phyloP scores from a whole-genome alignment of 2,797 vertebrate species.

The Hapalemur alaotrensis region DNA sequence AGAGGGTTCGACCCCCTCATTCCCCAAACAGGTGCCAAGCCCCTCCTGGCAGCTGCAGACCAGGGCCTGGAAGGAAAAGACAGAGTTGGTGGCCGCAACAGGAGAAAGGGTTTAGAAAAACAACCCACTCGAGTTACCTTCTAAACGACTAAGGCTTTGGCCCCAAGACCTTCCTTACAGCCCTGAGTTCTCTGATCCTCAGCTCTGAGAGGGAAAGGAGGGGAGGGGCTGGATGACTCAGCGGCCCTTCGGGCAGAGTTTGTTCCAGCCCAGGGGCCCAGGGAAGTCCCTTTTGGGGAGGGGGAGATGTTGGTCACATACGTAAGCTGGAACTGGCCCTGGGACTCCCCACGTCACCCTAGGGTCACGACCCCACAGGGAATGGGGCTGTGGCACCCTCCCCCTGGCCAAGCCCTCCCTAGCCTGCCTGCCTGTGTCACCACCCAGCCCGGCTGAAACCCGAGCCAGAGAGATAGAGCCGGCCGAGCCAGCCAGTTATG shows the following conservation, averaged over 20 bases:
- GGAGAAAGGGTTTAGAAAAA: neutral
- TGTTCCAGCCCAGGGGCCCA: neutral
- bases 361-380: neutral
- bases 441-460: constrained; percentile 73
- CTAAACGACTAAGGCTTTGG: neutral
- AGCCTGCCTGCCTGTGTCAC: neutral
- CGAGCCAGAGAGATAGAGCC: constrained; percentile 79
- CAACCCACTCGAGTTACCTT: neutral
- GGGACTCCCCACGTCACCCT: neutral
- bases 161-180: neutral
- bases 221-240: neutral
- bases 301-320: neutral
- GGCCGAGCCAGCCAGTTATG: constrained; percentile 80
- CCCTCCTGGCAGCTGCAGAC: constrained; percentile 16
- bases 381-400: neutral
- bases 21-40: constrained; percentile 36
- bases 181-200: neutral
- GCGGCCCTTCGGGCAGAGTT: neutral
- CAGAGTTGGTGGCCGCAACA: neutral
- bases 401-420: neutral
- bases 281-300: neutral
- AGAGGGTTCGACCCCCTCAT: neutral
- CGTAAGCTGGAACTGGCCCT: neutral
- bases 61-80: neutral
- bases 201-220: neutral